Conservation (phyloP, 2,888 invertebrate genomes). For the Scaptomyza caliginosa region DNA sequence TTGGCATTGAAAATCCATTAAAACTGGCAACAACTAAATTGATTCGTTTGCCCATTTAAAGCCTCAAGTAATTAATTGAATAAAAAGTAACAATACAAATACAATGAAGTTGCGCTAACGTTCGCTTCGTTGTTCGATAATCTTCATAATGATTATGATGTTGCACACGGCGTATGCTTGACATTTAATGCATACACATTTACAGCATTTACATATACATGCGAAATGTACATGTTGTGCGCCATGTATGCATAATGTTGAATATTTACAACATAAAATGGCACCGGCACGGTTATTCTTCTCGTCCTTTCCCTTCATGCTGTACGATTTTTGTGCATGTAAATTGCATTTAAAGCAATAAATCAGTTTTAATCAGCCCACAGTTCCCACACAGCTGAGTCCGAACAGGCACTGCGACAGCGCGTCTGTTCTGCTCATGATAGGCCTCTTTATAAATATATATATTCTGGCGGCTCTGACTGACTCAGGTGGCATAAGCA, state of each 20-base stretch:
- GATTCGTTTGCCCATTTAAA: slow-evolving; percentile 33
- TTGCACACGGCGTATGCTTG: slow-evolving; percentile 45
- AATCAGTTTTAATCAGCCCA: slow-evolving; percentile 76
- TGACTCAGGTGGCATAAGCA: slow-evolving; percentile 42
- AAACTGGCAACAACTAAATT: slow-evolving; percentile 38
- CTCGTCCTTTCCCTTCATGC: slow-evolving; percentile 19
- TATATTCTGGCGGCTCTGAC: slow-evolving; percentile 1
- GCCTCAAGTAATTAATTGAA: slow-evolving; percentile 53
- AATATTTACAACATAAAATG: slow-evolving; percentile 50
- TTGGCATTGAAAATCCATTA: slow-evolving; percentile 45
- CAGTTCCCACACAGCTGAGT: slow-evolving; percentile 66
- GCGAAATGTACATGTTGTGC: neutral
- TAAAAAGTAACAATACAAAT: slow-evolving; percentile 36
- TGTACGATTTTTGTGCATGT: slow-evolving; percentile 65
- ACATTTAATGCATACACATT: slow-evolving; percentile 33
- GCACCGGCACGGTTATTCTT: slow-evolving; percentile 43
- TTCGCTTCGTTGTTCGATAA: no score
- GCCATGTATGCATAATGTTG: slow-evolving; percentile 29
- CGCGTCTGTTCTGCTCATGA: slow-evolving; percentile 46
- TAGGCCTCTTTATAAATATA: slow-evolving; percentile 45
- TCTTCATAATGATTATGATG: slow-evolving; percentile 29
- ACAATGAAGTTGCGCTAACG: slow-evolving; percentile 43
- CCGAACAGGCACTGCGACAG: slow-evolving; percentile 20
- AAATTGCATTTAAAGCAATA: slow-evolving; percentile 78
- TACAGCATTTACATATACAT: neutral